Evolutionary conservation across 2,113 vertebrate genomes (phyloP).

Genomic region (Chauna torquata): DNA sequence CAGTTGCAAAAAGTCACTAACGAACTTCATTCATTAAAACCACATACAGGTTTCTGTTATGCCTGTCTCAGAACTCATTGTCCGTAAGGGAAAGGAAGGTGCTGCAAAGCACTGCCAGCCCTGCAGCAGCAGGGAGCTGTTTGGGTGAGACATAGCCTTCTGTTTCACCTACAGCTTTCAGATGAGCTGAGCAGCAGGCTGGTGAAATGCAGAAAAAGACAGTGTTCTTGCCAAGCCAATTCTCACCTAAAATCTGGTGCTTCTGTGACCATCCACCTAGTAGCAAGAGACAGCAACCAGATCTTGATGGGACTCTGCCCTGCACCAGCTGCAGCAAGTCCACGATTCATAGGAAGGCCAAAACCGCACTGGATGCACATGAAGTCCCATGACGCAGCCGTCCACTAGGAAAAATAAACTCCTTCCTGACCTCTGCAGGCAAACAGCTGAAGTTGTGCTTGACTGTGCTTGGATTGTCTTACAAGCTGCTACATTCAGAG

Average conservation of each 20-base stretch:
- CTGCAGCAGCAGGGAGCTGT: not conserved
- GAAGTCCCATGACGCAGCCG: accelerated
- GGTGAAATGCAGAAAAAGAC: not conserved
- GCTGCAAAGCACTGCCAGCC: not conserved
- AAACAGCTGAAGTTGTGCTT: not conserved
- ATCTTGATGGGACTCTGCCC: not conserved
- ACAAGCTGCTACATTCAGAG: not conserved
- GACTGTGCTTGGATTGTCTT: not conserved
- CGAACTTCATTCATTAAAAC: not conserved
- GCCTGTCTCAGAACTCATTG: not conserved
- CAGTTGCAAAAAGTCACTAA: not conserved
- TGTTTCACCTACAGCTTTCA: not conserved
- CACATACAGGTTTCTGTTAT: not conserved
- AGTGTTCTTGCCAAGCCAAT: not conserved
- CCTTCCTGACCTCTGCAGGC: not conserved
- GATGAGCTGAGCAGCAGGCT: not conserved
- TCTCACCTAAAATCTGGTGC: not conserved
- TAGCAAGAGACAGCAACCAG: not conserved
- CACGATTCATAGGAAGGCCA: accelerated
- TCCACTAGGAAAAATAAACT: not conserved
- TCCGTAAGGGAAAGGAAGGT: accelerated
- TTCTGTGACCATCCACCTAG: not conserved
- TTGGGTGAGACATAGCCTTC: not conserved
- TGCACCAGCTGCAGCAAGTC: not conserved
- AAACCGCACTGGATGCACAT: not conserved